Percentiles rank a stretch among this genome's conserved stretches.
Conservation (phyloP, 2,113 vertebrate species). For the Centropus unirufus region DNA sequence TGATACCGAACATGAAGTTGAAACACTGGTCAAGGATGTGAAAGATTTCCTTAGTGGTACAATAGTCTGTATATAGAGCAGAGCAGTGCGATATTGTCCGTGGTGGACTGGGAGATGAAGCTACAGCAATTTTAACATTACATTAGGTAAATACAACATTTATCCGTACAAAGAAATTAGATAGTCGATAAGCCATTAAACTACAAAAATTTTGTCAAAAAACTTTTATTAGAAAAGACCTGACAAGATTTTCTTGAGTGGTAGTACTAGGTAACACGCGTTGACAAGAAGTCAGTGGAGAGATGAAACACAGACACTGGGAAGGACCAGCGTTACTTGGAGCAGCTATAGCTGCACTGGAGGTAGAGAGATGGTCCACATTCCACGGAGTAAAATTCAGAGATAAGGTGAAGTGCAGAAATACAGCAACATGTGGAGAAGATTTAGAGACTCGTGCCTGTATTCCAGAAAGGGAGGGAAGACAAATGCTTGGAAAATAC, state of each 20-base stretch:
- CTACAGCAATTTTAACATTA: background rate
- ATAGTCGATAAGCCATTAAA: background rate
- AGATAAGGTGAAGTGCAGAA: background rate
- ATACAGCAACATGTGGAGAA: background rate
- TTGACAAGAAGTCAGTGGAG: background rate
- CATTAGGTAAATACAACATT: background rate
- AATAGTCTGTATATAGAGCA: background rate
- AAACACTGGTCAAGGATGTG: background rate
- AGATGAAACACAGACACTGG: background rate
- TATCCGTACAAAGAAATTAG: background rate
- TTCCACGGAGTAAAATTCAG: background rate
- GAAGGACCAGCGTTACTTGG: background rate
- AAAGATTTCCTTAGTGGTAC: background rate
- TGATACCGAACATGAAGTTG: background rate
- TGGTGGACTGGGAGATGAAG: accelerated
- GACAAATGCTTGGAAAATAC: background rate
- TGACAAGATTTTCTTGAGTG: background rate
- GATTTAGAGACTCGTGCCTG: background rate
- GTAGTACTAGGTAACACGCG: background rate
- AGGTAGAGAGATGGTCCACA: background rate
- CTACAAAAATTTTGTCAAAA: background rate
- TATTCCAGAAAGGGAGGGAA: background rate
- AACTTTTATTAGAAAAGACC: background rate
- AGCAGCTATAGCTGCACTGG: background rate
- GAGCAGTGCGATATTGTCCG: background rate